Evolutionary conservation across 2,888 invertebrate genomes (phyloP), one percentile per base, ranked within the genome.

Genomic region (Trypoxylon attenuatum): DNA sequence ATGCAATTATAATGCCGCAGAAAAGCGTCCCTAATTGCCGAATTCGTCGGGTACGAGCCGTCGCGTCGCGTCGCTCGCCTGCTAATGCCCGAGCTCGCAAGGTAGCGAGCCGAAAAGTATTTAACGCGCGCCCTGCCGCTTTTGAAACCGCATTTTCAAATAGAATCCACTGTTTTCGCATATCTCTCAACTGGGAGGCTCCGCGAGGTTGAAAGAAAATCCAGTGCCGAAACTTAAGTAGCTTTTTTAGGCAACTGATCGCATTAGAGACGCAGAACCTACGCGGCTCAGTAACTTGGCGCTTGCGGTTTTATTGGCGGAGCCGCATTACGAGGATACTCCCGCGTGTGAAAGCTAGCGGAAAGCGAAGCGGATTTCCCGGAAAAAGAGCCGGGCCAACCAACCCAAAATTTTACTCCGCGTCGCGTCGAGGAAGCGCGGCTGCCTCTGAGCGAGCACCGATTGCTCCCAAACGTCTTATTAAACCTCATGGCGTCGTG

Each of bases 11-110:
- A 71, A 68, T 59, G 69, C 65, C 56, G 69, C 67, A 60, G 71
- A 67, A 76, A 69, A 76, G 69, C 70, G 72, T 72, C 49, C 62
- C 64, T 78, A 78, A 78, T 78, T 78, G 76, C 66, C 71, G 71
- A 77, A 78, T 69, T 65, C 56, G 62, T 52, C 58, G 61, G 43
- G 54, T 60, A 53, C 25, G 42, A 54, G 54, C 41, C n/a, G 23
- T 29, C 29, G n/a, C n/a, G n/a, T n/a, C n/a, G n/a, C n/a, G n/a
- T n/a, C n/a, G n/a, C n/a, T n/a, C n/a, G 42, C 50, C 33, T 33
- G 42, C 59, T 54, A 62, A 70, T 47, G 62, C 55, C 71, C 64
- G 67, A 68, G 52, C 54, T 59, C 43, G 38, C 21, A 18, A 52
- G 60, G 55, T 53, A 56, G 51, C 57, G 33, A 45, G 47, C 53